phyloP scores from a whole-genome alignment of 2,113 vertebrate genomes.

The Lates calcarifer region DNA sequence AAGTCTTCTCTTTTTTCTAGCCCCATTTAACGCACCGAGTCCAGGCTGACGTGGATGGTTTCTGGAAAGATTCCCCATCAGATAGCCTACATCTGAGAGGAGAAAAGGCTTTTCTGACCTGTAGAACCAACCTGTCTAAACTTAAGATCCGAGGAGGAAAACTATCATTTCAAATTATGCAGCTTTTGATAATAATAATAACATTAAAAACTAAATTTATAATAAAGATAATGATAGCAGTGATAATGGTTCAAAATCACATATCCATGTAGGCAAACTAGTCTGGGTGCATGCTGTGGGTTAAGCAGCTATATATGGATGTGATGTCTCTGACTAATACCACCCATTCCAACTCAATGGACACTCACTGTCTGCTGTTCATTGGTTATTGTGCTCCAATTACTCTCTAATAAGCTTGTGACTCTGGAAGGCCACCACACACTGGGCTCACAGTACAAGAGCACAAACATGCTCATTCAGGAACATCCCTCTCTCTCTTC shows the following conservation, averaged over 20 bases:
- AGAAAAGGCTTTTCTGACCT: neutral
- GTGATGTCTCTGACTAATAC: slow-evolving; percentile 10
- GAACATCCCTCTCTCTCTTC: neutral
- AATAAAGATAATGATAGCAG: neutral
- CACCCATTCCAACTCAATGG: slow-evolving; percentile 23
- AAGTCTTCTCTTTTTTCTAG: neutral
- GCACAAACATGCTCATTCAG: slow-evolving; percentile 46
- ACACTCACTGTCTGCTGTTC: slow-evolving; percentile 46
- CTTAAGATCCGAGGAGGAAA: neutral
- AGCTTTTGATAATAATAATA: neutral
- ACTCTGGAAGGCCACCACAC: slow-evolving; percentile 49
- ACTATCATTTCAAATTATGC: too few species aligned
- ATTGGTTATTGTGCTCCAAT: slow-evolving; percentile 69
- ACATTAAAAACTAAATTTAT: neutral
- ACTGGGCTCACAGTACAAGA: slow-evolving; percentile 22
- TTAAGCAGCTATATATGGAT: neutral
- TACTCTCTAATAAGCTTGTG: slow-evolving; percentile 65
- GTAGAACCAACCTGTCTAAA: neutral
- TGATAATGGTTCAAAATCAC: neutral
- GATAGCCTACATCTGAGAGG: too few species aligned
- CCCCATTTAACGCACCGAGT: fast-evolving
- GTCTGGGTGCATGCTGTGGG: neutral
- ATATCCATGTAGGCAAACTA: neutral
- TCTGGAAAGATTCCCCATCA: neutral
- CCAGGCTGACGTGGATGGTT: slow-evolving; percentile 41